These are phyloP conservation scores for Hippolais icterina DNA, from an alignment of 2,113 vertebrate species.

Conservation along the genomic window DNA sequence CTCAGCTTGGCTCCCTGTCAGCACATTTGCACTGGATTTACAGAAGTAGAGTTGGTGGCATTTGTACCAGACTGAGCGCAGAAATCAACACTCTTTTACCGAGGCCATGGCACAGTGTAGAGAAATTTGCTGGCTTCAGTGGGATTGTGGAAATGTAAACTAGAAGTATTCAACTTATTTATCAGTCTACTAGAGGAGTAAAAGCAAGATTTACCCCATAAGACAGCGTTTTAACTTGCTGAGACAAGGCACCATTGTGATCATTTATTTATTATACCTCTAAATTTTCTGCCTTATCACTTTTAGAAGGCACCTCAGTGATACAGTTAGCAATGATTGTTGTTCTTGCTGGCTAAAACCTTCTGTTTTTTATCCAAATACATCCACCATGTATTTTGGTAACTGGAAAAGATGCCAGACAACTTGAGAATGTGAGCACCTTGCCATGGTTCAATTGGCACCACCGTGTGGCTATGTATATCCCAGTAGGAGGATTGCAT, in stretches of 20 bases:
- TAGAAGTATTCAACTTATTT: neutral
- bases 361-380: neutral
- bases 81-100: neutral
- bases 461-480: neutral
- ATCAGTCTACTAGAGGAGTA: neutral
- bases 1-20: neutral
- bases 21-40: neutral
- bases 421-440: neutral
- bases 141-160: neutral
- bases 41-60: neutral
- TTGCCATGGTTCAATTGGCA: neutral
- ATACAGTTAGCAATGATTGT: neutral
- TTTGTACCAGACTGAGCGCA: neutral
- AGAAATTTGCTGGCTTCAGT: neutral
- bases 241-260: neutral
- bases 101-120: accelerated
- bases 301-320: neutral
- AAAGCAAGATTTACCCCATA: neutral
- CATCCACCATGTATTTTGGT: neutral
- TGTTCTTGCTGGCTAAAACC: neutral
- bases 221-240: neutral
- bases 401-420: neutral
- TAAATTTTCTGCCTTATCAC: neutral
- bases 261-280: neutral
- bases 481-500: neutral